These are phyloP conservation scores for Oryzias woworae DNA, from an alignment of 2,113 vertebrate genomes.

Conservation along the genomic window DNA sequence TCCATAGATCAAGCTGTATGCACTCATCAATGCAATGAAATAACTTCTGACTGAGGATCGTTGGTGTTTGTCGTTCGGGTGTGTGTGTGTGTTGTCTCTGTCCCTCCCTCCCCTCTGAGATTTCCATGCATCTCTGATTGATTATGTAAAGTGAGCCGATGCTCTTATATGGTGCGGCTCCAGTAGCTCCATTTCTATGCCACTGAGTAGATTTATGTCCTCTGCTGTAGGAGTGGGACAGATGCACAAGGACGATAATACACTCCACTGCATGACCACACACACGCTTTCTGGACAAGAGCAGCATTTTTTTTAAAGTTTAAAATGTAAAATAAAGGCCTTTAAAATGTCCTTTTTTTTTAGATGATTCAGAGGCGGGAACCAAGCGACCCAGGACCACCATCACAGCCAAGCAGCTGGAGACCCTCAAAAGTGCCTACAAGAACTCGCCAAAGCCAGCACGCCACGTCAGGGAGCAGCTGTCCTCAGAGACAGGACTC, in stretches of 20 bases:
- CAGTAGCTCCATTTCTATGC: conserved; percentile 68
- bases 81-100: conserved; percentile 39
- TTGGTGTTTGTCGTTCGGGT: conserved; percentile 54
- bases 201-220: conserved; percentile 73
- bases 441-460: conserved; percentile 98
- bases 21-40: conserved; percentile 18
- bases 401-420: conserved; percentile 98
- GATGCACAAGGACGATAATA: conserved; percentile 71
- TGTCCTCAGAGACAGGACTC: conserved; percentile 95
- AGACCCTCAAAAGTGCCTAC: conserved; percentile 97
- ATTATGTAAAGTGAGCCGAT: conserved; percentile 81
- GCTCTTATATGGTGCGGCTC: conserved; percentile 64
- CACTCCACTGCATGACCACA: conserved; percentile 43
- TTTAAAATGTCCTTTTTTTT: conserved; percentile 42
- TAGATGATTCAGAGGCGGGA: conserved; percentile 95
- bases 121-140: conserved; percentile 75
- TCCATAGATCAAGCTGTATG: conserved; percentile 20
- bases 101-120: conserved; percentile 70
- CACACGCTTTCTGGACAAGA: conserved; percentile 15
- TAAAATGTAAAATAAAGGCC: conserved; percentile 6
- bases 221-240: conserved; percentile 58
- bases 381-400: conserved; percentile 96
- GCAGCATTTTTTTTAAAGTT: conserved; percentile 19
- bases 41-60: conserved; percentile 37
- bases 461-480: conserved; percentile 93